Evolutionary conservation across 1,140 invertebrate species (phyloP), one percentile per base, ranked within the genome.

Genomic region (Apocrypta bakeri): DNA sequence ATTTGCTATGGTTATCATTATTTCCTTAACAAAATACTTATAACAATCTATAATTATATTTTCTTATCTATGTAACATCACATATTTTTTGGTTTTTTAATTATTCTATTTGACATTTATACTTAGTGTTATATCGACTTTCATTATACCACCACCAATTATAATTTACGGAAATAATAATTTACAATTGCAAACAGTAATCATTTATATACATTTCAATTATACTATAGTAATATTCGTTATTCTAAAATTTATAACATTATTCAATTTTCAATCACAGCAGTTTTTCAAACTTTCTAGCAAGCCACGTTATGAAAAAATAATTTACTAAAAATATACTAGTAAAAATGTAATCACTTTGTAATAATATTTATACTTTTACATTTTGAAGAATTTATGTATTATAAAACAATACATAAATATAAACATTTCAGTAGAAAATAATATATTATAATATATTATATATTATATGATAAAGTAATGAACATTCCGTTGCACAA

Each of bases 1-100:
- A n/a, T 17, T 56, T 37, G 33, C 48, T 56, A 37, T 69, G 3
- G 4, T 37, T 31, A 48, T 69, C 21, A 33, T 31, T 24, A 40
- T 72, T 40, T 42, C 33, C 24, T 40, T 24, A 72, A 63, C 17
- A 63, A 76, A 76, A 76, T 76, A 76, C 25, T 76, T 33, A n/a
- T n/a, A 76, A 76, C 73, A 63, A 33, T 56, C 48, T 63, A 76
- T 63, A 66, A 29, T 27, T 66, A 33, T 63, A 56, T 76, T 33
- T 73, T 63, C 12, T 76, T 29, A 63, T 24, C 9, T 63, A 9
- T 63, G 21, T 76, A 76, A 76, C 73, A 63, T 76, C 21, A 24
- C 56, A 63, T 37, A 63, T 33, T 63, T 17, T 76, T 63, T 37
- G 4, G 63, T 76, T 63, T 42, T 8, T 4, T 63, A 17, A 56